phyloP scores from a whole-genome alignment of 23 tunicate genomes.

The Ascidia mentula region DNA sequence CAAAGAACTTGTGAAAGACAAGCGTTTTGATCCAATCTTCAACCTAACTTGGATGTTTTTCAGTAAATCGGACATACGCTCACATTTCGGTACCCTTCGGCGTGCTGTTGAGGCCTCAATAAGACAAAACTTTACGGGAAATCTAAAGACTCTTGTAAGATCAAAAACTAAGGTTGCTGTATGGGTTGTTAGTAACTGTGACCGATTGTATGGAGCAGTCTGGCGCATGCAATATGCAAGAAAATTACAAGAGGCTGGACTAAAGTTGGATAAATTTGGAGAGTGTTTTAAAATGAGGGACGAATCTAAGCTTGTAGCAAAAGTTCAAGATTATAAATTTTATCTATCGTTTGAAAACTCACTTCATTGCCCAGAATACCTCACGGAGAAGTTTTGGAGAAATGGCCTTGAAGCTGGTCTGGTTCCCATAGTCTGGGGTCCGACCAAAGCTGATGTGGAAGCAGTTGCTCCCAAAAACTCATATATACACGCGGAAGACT shows the following conservation, averaged over 20 bases:
- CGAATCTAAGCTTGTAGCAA: conserved; percentile 14
- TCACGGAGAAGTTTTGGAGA: conserved; percentile 80
- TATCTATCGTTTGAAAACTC: conserved; percentile 77
- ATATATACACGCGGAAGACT: conserved; percentile 70
- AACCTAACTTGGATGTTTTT: conserved; percentile 43
- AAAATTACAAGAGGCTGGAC: conserved; percentile 58
- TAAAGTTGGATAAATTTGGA: conserved; percentile 75
- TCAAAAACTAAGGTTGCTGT: conserved; percentile 46
- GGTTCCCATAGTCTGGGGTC: conserved; percentile 88
- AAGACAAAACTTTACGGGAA: conserved; percentile 9
- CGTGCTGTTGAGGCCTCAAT: conserved; percentile 37
- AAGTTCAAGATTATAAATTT: conserved; percentile 32
- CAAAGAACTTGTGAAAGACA: conserved; percentile 29
- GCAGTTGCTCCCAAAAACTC: conserved; percentile 82
- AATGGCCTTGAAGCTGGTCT: conserved; percentile 42
- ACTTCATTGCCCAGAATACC: conserved; percentile 56
- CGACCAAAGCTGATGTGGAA: conserved; percentile 53
- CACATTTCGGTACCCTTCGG: conserved; percentile 41
- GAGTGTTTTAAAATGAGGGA: conserved; percentile 41
- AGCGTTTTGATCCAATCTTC: conserved; percentile 47
- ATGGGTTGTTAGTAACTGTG: conserved; percentile 78
- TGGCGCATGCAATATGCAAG: conserved; percentile 61
- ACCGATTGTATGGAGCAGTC: conserved; percentile 49
- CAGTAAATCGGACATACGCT: conserved; percentile 42
- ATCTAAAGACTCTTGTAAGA: conserved; percentile 4